phyloP scores from a whole-genome alignment of 2,888 invertebrate genomes.

The Idaea dimidiata region DNA sequence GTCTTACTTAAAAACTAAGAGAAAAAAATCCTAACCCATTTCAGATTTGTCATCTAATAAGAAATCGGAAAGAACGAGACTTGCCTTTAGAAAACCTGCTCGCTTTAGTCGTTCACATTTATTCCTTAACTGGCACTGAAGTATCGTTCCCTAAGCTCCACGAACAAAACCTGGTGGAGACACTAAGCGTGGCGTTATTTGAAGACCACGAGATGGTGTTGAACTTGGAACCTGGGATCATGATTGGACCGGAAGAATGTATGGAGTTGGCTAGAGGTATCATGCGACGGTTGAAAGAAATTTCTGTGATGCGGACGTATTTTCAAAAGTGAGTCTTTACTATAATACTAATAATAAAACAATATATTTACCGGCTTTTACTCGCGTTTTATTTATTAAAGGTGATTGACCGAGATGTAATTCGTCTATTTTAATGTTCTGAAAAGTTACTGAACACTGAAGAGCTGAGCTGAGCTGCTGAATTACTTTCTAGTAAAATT shows the following conservation, averaged over 20 bases:
- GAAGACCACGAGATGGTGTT: constrained; percentile 73
- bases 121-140: constrained; percentile 82
- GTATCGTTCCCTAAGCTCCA: constrained; percentile 76
- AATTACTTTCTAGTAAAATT: too few relatives aligned
- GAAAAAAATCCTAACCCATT: constrained; percentile 15
- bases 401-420: too few relatives aligned
- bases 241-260: constrained; percentile 55
- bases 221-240: constrained; percentile 31
- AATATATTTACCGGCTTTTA: too few relatives aligned
- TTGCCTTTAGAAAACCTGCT: constrained; percentile 81
- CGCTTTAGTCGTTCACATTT: constrained; percentile 81
- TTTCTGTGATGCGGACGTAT: constrained; percentile 61
- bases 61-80: constrained; percentile 74
- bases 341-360: too few relatives aligned
- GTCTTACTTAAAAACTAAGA: too few relatives aligned
- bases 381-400: too few relatives aligned
- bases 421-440: too few relatives aligned
- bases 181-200: constrained; percentile 78
- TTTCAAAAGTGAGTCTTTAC: constrained; percentile 50
- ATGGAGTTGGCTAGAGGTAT: constrained; percentile 47
- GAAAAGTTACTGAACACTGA: too few relatives aligned
- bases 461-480: too few relatives aligned
- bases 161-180: constrained; percentile 68
- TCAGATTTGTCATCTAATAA: constrained; percentile 81
- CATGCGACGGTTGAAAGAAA: constrained; percentile 55